Percentiles rank a stretch among this genome's conserved stretches.
These are phyloP conservation scores for Sciurus vulgaris DNA, from an alignment of 2,797 vertebrate genomes.

Conservation along the genomic window DNA sequence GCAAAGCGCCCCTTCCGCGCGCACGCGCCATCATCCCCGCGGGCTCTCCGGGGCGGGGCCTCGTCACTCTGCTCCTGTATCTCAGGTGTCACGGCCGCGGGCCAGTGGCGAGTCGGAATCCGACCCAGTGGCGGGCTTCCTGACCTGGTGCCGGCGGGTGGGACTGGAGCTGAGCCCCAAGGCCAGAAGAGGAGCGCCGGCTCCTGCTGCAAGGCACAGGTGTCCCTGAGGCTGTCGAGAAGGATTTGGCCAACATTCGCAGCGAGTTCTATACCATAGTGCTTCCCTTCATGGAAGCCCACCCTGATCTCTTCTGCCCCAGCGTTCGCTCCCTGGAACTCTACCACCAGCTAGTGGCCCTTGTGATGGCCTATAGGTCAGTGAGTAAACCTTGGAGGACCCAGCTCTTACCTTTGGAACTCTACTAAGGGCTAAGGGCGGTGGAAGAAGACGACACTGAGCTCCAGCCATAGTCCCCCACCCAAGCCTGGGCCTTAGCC, in stretches of 20 bases:
- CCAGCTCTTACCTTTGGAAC: neutral
- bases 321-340: conserved; percentile 92
- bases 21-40: neutral
- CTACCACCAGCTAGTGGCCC: conserved; percentile 95
- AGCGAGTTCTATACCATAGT: conserved; percentile 92
- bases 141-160: conserved; percentile 91
- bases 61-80: neutral
- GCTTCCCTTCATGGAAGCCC: conserved; percentile 93
- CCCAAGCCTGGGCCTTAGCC: neutral
- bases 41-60: neutral
- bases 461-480: neutral
- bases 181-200: conserved; percentile 92
- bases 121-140: conserved; percentile 84
- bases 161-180: conserved; percentile 91
- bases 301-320: conserved; percentile 91
- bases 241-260: conserved; percentile 93
- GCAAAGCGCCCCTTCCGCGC: neutral
- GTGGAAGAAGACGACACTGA: neutral
- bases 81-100: neutral
- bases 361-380: conserved; percentile 99
- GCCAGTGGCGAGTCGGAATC: neutral
- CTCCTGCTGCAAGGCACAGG: conserved; percentile 93
- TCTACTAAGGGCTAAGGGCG: neutral
- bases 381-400: conserved; percentile 42
- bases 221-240: conserved; percentile 93